Base-by-base conservation (phyloP, 2,888 invertebrate species). In the Gerris lacustris region DNA sequence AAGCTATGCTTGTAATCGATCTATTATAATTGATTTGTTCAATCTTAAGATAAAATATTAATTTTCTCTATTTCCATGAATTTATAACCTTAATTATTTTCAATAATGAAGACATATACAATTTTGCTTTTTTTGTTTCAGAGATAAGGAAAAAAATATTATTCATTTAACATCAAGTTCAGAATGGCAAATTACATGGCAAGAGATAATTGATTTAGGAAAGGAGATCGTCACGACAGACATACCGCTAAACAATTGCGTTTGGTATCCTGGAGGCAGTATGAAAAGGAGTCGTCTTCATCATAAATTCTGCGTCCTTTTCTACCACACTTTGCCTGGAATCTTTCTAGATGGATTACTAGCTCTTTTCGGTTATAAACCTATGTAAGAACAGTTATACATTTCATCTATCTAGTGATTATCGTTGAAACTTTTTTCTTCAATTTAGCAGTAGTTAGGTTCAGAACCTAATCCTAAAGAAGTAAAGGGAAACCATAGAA, bases 281-380 rank as follows among this genome's bases (percentile, higher is more conserved):
- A 92, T 94, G 90, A 93, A 92, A 79, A 88, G 86, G 74, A 89
- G 87, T 67, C 86, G 89, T 62, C 79, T 89, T 5, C 77, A 89
- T 71, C 94, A 96, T 81, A 89, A 89, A 78, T 85, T 94, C 73
- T 92, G 91, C 79, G 86, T 91, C 74, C 80, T 94, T 70, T 83
- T 96, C 71, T 94, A 94, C 81, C 98, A 98, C 80, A 88, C 91
- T 84, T 80, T 96, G 67, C 97, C 97, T 0, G 97, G 97, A 0
- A 84, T 94, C 71, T 79, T 95, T 67, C 84, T 94, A 45, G 98
- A 98, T 79, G 81, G 86, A 0, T 80, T 94, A 0, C 85, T 92
- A 55, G 86, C 88, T 77, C 82, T 94, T 66, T 82, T 92, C 0
- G 95, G 97, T 68, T 88, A 92, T 78, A 92, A 94, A 78, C 94